These are phyloP conservation scores for Alethe diademata DNA, from an alignment of 2,113 vertebrate species.

Conservation along the genomic window DNA sequence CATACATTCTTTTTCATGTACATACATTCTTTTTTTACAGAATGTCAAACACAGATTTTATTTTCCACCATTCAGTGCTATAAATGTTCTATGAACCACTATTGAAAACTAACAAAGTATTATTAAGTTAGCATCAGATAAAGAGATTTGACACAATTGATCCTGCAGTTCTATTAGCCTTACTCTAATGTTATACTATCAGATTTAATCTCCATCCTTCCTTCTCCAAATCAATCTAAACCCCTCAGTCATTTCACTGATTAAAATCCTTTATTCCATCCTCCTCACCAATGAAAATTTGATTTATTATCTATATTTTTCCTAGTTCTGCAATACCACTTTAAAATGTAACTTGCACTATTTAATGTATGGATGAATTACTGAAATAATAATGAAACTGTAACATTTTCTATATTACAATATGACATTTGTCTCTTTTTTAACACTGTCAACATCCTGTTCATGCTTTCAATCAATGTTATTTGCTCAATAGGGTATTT, in stretches of 20 bases:
- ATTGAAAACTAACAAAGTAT: neutral
- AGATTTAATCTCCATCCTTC: neutral
- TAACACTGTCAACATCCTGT: neutral
- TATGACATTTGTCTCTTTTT: neutral
- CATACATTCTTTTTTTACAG: neutral
- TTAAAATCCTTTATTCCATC: neutral
- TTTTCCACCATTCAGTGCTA: neutral
- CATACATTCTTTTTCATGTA: neutral
- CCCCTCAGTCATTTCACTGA: neutral
- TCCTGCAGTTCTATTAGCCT: neutral
- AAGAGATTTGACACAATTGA: constrained; percentile 11
- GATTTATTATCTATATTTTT: neutral
- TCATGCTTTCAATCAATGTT: neutral
- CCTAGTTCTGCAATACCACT: neutral
- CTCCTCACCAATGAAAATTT: neutral
- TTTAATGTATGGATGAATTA: neutral
- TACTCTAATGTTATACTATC: neutral
- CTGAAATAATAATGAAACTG: neutral
- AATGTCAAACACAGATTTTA: neutral
- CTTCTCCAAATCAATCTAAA: neutral
- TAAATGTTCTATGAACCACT: neutral
- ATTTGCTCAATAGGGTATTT: neutral
- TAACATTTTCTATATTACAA: neutral
- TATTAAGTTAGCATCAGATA: neutral
- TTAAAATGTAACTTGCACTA: neutral